phyloP scores from a whole-genome alignment of 2,113 vertebrate genomes.

The Coreoperca whiteheadi region DNA sequence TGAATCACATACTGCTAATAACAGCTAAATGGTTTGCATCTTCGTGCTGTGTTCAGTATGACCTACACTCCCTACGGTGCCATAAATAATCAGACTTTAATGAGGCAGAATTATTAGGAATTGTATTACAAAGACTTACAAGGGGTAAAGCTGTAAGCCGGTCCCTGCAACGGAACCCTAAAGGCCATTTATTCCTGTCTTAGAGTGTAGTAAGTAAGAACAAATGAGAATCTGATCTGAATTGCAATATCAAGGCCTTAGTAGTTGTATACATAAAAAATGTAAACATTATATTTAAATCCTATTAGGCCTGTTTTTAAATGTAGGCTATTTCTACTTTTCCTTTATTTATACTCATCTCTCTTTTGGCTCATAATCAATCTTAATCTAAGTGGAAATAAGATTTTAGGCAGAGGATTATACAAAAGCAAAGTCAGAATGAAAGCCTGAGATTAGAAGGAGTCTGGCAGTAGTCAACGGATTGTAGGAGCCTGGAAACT shows the following conservation, averaged over 20 bases:
- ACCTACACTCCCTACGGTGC: background rate
- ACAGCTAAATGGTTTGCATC: background rate
- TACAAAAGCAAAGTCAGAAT: conserved; percentile 41
- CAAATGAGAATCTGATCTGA: background rate
- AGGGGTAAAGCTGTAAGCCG: background rate
- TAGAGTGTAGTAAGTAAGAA: background rate
- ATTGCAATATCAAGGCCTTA: background rate
- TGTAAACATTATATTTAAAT: too few relatives aligned
- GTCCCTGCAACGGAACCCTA: background rate
- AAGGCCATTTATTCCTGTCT: background rate
- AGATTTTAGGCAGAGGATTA: conserved; percentile 63
- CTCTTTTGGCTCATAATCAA: conserved; percentile 33
- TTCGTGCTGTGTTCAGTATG: background rate
- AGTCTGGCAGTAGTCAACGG: conserved; percentile 31
- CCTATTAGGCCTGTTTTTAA: too few relatives aligned
- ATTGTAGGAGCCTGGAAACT: conserved; percentile 22
- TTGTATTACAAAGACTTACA: background rate
- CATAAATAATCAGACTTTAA: background rate
- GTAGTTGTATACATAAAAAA: background rate
- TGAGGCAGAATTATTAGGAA: background rate
- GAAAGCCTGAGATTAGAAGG: conserved; percentile 65
- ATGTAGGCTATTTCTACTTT: conserved; percentile 13
- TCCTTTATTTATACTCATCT: conserved; percentile 24
- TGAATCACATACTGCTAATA: conserved; percentile 46
- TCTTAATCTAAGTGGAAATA: conserved; percentile 47